A percentile compares a stretch with the other conserved stretches of the same genome.
phyloP scores from a whole-genome alignment of 2,113 vertebrate genomes.

The Scolopax mira region DNA sequence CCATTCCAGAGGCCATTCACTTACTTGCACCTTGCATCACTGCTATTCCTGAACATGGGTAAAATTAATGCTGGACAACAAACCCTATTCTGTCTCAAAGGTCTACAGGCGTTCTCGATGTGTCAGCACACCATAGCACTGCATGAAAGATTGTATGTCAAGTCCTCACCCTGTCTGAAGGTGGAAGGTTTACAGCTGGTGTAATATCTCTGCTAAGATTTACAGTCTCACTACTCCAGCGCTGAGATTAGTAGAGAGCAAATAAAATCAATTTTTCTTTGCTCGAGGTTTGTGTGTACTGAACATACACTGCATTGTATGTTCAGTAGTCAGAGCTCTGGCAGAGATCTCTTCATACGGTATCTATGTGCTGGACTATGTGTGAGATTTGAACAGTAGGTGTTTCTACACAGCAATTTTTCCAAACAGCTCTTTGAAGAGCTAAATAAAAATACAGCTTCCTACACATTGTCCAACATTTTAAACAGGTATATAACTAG shows the following conservation, averaged over 20 bases:
- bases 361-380: background rate
- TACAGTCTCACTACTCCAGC: background rate
- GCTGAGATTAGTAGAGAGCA: background rate
- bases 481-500: background rate
- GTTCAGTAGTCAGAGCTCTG: background rate
- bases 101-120: background rate
- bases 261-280: background rate
- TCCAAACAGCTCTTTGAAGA: background rate
- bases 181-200: background rate
- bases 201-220: background rate
- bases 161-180: background rate
- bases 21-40: background rate
- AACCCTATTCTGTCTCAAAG: background rate
- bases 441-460: conserved; percentile 19
- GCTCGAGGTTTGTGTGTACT: background rate
- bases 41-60: background rate
- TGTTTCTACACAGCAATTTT: background rate
- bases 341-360: background rate
- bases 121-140: background rate
- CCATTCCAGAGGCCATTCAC: background rate
- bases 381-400: background rate
- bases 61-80: background rate
- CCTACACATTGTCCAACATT: conserved; percentile 23
- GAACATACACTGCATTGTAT: background rate
- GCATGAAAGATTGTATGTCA: background rate